Conservation (phyloP, 1,140 invertebrate species). For the Euglossa dilemma region DNA sequence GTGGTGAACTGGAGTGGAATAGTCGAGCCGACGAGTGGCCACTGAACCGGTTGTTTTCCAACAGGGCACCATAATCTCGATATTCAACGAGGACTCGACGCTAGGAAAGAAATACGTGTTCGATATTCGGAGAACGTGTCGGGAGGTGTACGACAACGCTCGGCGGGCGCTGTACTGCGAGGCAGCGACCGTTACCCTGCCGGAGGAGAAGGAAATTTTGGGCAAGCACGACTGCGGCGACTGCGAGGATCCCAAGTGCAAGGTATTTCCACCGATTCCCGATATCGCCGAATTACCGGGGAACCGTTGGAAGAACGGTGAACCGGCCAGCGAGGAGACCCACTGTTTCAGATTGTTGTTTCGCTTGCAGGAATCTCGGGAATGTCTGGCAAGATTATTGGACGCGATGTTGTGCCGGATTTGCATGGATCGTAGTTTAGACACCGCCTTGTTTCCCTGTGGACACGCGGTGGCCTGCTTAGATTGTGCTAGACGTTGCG, state of each 20-base stretch:
- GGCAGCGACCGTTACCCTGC: constrained; percentile 75
- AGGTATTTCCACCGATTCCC: constrained; percentile 59
- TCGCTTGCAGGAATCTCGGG: constrained; percentile 83
- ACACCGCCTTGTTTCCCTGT: constrained; percentile 92
- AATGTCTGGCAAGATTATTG: constrained; percentile 83
- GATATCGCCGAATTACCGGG: too few species aligned
- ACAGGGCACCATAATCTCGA: constrained; percentile 93
- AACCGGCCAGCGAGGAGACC: too few species aligned
- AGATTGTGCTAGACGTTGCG: constrained; percentile 87
- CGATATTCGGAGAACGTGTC: constrained; percentile 92
- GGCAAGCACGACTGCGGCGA: constrained; percentile 76
- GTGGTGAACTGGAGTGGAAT: too few species aligned
- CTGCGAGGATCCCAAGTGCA: constrained; percentile 78
- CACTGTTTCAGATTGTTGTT: constrained; percentile 26
- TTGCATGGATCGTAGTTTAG: constrained; percentile 91
- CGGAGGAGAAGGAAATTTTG: constrained; percentile 76
- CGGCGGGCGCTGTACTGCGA: constrained; percentile 87
- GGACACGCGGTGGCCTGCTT: constrained; percentile 91
- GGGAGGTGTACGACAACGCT: constrained; percentile 94
- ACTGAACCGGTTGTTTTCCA: background rate
- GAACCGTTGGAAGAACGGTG: background rate
- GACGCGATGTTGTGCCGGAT: constrained; percentile 91
- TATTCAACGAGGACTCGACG: constrained; percentile 94
- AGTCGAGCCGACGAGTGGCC: too few species aligned
- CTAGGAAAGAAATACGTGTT: constrained; percentile 94